Percentiles rank a stretch among this genome's conserved stretches.
Conservation (phyloP, 2,113 vertebrate genomes). For the Nyctereutes procyonoides region DNA sequence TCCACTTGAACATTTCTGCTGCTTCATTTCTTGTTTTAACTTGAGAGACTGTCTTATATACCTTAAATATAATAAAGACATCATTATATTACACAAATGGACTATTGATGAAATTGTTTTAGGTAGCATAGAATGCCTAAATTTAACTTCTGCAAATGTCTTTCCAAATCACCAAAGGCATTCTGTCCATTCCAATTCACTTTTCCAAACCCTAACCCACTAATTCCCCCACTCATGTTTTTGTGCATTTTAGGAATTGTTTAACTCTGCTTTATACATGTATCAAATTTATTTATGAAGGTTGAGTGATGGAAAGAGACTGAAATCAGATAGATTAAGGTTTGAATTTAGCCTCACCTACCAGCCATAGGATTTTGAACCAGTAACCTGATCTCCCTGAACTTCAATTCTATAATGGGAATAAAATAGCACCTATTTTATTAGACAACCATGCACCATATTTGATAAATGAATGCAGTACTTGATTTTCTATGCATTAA, state of each 20-base stretch:
- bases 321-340: neutral
- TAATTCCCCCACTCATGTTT: neutral
- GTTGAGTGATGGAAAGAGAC: neutral
- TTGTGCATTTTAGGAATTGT: neutral
- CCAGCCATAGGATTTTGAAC: neutral
- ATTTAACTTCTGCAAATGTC: neutral
- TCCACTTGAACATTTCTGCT: neutral
- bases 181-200: neutral
- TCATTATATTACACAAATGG: neutral
- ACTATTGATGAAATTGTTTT: neutral
- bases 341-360: neutral
- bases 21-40: conserved; percentile 7
- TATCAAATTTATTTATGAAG: neutral
- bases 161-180: neutral
- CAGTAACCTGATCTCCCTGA: neutral
- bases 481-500: neutral
- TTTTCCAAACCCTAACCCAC: neutral
- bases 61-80: neutral
- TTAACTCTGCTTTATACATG: neutral
- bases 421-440: neutral
- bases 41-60: neutral
- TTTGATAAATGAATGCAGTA: neutral
- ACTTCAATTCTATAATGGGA: neutral
- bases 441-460: neutral
- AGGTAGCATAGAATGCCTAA: neutral